Percentiles rank a stretch among this genome's conserved stretches.
Evolutionary conservation across 2,797 vertebrate species (phyloP).

Genomic region (Tamandua tetradactyla): DNA sequence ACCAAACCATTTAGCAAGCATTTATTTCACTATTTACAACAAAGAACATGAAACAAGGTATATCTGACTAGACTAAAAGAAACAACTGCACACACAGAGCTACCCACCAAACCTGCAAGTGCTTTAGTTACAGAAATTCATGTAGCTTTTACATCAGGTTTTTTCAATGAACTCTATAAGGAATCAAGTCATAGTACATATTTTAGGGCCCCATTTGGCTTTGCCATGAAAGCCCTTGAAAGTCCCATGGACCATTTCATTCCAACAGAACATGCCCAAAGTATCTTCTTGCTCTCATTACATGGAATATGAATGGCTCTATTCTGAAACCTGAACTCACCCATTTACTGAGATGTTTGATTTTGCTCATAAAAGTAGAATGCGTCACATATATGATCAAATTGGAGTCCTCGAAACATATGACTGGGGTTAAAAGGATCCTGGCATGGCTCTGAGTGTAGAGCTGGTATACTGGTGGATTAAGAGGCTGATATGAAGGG

Average conservation of each 20-base stretch:
- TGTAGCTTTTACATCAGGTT: neutral
- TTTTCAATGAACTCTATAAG: neutral
- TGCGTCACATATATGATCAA: neutral
- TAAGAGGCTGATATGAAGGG: neutral
- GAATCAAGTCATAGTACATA: neutral
- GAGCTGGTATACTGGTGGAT: neutral
- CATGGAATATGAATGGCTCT: neutral
- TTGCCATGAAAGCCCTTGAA: neutral
- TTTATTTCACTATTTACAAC: neutral
- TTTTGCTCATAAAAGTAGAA: neutral
- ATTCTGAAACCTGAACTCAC: neutral
- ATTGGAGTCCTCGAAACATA: neutral
- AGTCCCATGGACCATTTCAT: neutral
- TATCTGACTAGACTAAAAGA: neutral
- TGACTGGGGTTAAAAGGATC: neutral
- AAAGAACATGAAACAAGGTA: neutral
- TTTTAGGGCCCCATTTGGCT: neutral
- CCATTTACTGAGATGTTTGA: neutral
- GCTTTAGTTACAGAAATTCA: neutral
- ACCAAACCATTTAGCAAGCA: neutral
- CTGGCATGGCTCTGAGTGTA: neutral
- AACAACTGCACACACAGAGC: neutral
- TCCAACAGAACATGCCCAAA: neutral
- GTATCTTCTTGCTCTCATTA: neutral
- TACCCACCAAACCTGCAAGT: neutral